Percentiles rank a stretch among this genome's conserved stretches.
Conservation (phyloP, 1,140 invertebrate genomes). For the Portunus trituberculatus region DNA sequence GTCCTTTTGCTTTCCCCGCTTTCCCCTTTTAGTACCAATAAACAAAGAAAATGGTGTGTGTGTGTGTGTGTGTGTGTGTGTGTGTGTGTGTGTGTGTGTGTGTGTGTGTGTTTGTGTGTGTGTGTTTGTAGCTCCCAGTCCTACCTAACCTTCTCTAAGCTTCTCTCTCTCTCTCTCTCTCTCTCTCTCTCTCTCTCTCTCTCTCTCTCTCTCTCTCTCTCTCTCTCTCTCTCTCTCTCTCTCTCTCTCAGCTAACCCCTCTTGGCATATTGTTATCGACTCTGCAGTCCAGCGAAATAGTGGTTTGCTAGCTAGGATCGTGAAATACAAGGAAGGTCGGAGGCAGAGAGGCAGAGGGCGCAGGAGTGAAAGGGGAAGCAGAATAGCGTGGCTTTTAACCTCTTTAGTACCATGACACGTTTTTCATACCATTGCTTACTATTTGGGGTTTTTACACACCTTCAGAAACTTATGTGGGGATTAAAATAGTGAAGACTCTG, state of each 20-base stretch:
- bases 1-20: conserved; percentile 32
- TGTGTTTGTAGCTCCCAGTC: not conserved
- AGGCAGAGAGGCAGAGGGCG: no score
- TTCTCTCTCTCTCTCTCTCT: no score
- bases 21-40: conserved; percentile 53
- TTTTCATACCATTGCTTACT: no score
- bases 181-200: no score
- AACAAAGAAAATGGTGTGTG: conserved; percentile 60
- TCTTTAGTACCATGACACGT: no score
- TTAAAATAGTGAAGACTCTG: no score
- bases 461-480: no score
- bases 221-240: not conserved
- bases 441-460: no score
- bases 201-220: no score
- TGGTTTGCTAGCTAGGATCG: not conserved
- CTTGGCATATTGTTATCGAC: conserved; percentile 58
- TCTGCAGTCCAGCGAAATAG: not conserved
- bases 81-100: no score
- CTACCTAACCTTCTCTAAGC: no score
- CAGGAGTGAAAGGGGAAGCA: not conserved
- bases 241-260: not conserved
- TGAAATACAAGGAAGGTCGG: not conserved
- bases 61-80: conserved; percentile 9
- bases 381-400: not conserved
- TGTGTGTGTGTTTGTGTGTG: no score